Evolutionary conservation across 2,888 invertebrate genomes (phyloP), one percentile per base, ranked within the genome.

Genomic region (Sinopyrophorus schimmeli): DNA sequence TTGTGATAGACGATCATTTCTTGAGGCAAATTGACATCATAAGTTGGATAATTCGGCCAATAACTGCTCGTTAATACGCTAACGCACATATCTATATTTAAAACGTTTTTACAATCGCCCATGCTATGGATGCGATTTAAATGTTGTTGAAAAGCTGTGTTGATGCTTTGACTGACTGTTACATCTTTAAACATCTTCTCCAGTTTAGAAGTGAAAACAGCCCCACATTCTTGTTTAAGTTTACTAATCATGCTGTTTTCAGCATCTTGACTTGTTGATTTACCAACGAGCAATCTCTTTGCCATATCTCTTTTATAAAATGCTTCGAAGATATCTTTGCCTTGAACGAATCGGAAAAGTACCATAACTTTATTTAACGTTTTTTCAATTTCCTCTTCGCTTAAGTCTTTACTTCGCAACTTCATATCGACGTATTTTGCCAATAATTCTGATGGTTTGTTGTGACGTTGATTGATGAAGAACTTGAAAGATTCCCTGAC

Each of bases 101-200:
- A 70, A 7, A 57, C 57, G 10, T 48, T 43, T 3, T 55, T n/a
- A 3, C 44, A 48, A 7, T 53, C 55, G 15, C 55, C 50, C 14
- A 43, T 47, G 5, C 43, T 51, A 3, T 62, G 30, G 10, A 62
- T 50, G 11, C 55, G 60, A 11, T 53, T 53, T 6, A 62, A 31
- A 18, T 63, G 87, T 80, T 94, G 93, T 74, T 90, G 95, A 75
- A 97, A 98, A 5, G 92, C 87, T 56, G 87, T 83, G 75, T 92
- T 95, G 55, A 98, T 89, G 68, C 95, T 95, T 72, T 92, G 90
- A 48, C 96, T 96, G 21, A 97, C 77, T 70, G 97, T 96, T 89
- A 99, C 97, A 65, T 99, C 99, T 69, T 96, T 96, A 72, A 99
- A 98, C 98, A 99, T 99, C 60, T 97, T 97, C 73, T 99, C 98